phyloP scores from a whole-genome alignment of 2,113 vertebrate species.

The Petrocephalus microphthalmus region DNA sequence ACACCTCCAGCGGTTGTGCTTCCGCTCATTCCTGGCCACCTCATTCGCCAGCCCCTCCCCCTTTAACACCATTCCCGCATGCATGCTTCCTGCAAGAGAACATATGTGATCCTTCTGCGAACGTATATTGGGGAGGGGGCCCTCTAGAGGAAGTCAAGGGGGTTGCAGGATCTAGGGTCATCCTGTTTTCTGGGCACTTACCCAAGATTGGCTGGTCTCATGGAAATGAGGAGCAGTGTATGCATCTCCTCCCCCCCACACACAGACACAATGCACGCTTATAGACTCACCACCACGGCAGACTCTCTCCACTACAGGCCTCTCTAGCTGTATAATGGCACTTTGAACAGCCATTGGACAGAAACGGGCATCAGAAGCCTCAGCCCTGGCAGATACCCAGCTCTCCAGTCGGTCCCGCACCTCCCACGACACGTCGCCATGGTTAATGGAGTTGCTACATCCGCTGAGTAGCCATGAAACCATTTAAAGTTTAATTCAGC shows the following conservation, averaged over 20 bases:
- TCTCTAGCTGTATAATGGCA: neutral
- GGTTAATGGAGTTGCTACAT: neutral
- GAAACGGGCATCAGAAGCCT: neutral
- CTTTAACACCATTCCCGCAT: neutral
- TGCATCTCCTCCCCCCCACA: neutral
- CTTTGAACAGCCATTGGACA: neutral
- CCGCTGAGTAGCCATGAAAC: neutral
- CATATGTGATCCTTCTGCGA: neutral
- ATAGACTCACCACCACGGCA: neutral
- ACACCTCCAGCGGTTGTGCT: neutral
- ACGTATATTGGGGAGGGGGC: neutral
- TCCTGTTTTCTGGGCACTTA: neutral
- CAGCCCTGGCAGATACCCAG: neutral
- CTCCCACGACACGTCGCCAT: neutral
- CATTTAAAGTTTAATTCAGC: constrained; percentile 4
- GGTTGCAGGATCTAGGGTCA: neutral
- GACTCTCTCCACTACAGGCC: neutral
- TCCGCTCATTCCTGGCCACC: neutral
- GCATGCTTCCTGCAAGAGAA: neutral
- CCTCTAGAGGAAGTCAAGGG: neutral
- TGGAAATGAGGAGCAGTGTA: neutral
- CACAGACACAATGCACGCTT: neutral
- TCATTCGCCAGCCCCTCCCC: neutral
- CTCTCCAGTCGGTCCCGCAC: neutral
- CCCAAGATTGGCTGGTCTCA: neutral